Base-by-base conservation (phyloP, 2,888 invertebrate species). In the Pseudanteris insignis region DNA sequence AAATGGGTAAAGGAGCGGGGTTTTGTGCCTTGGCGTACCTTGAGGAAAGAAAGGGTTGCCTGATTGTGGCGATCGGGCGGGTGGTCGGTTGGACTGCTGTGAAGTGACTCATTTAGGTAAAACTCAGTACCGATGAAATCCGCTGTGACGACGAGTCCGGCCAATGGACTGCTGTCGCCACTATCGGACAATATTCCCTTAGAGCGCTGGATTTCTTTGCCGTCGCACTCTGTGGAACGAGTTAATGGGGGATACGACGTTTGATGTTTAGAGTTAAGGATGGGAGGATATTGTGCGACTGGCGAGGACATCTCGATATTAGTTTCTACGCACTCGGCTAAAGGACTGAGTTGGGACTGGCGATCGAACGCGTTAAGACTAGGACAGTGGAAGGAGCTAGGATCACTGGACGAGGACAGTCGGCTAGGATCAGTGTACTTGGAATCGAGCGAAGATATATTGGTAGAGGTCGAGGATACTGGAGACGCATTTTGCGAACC, bases 71-170 rank as follows among this genome's bases (percentile, higher is more conserved):
- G n/a, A n/a, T n/a, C n/a, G n/a, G n/a, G n/a, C n/a, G n/a, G n/a
- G n/a, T n/a, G n/a, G n/a, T n/a, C n/a, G n/a, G n/a, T n/a, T n/a
- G n/a, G n/a, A n/a, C n/a, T n/a, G n/a, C n/a, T n/a, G n/a, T n/a
- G n/a, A n/a, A n/a, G n/a, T n/a, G n/a, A n/a, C n/a, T n/a, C n/a
- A n/a, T n/a, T n/a, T n/a, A n/a, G n/a, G 84, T 91, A 93, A 85
- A 88, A 91, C 79, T 92, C 91, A 37, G 91, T 89, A 76, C 86
- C 88, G 73, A 88, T 85, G 81, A 91, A 92, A 81, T 91, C 91
- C 48, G 71, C 28, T 60, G 70, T 76, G 59, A 70, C 77, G 68
- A 76, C 81, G 18, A 68, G 65, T 72, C 81, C 79, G 70, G 79
- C 79, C 69, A 80, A 76, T 55, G 80, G 76, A 54, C 77, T 78